Evolutionary conservation across 2,888 invertebrate species (phyloP).

Genomic region (Heliconius ismenius): DNA sequence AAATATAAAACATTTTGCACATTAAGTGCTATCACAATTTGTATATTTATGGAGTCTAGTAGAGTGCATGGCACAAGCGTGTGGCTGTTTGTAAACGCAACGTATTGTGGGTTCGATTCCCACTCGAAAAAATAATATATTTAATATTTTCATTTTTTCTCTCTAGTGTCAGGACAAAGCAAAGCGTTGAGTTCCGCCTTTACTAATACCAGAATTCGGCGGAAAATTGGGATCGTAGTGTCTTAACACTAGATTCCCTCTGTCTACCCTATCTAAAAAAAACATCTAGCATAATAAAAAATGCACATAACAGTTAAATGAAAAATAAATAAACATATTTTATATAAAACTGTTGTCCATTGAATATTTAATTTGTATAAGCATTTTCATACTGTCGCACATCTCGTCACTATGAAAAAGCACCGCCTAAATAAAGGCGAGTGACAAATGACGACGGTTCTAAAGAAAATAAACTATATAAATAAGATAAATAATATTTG

Average conservation of each 20-base stretch:
- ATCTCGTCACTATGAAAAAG: conserved; percentile 12
- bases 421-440: conserved; percentile 7
- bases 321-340: not conserved
- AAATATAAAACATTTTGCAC: too few species aligned
- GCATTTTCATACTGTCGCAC: conserved; percentile 10
- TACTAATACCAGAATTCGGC: not conserved
- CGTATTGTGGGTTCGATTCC: not conserved
- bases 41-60: too few species aligned
- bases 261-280: not conserved
- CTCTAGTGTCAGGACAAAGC: not conserved
- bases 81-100: not conserved
- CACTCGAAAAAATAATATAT: not conserved
- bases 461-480: not conserved
- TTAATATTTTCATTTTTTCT: not conserved
- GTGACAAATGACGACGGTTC: conserved; percentile 26
- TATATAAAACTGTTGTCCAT: not conserved
- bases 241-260: not conserved
- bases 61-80: not conserved
- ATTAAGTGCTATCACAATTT: too few species aligned
- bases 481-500: not conserved
- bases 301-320: not conserved
- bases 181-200: not conserved
- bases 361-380: conserved; percentile 9
- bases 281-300: not conserved
- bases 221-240: too few species aligned